Base-by-base conservation (phyloP, 2,888 invertebrate genomes). In the Micropterix aruncella region DNA sequence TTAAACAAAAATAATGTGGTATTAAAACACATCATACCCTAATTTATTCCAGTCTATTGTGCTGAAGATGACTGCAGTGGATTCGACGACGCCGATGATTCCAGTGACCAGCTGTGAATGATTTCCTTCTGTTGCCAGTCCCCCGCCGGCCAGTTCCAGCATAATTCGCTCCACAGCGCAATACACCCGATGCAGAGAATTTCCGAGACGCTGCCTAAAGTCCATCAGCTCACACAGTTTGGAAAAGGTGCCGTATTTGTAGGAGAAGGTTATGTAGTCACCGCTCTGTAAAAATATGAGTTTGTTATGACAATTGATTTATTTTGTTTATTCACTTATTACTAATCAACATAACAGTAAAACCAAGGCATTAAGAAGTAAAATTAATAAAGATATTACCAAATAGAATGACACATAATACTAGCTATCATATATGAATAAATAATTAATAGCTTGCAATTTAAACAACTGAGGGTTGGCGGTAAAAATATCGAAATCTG, bases 171-270 rank as follows among this genome's bases (percentile, higher is more conserved):
- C 91, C 44, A 74, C 75, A 43, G 72, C 77, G 48, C 72, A 74
- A 51, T 67, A 73, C 48, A 74, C 79, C 59, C 80, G 83, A 65
- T 93, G 87, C 45, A 86, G 68, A 50, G 94, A 94, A 54, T 83
- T 81, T 53, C 83, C 81, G 47, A 95, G 66, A 41, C 86, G 75
- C 53, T 83, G 80, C 53, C 85, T 77, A 61, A 94, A 88, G 57
- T 83, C 80, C 55, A 88, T 80, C 60, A 96, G 86, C 62, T 95
- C 94, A 52, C 85, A 80, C 52, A 95, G 77, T 74, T 94, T 93
- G 52, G 83, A 80, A 68, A 94, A 94, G 39, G 94, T 92, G 9
- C 95, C 94, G 64, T 83, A 94, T 59, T 94, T 93, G 69, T 94
- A 95, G 5, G 90, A 88, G 56, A 88, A 82, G 18, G 92, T 88